Evolutionary conservation across 2,888 invertebrate genomes (phyloP).

Genomic region (Eupithecia subfuscata): DNA sequence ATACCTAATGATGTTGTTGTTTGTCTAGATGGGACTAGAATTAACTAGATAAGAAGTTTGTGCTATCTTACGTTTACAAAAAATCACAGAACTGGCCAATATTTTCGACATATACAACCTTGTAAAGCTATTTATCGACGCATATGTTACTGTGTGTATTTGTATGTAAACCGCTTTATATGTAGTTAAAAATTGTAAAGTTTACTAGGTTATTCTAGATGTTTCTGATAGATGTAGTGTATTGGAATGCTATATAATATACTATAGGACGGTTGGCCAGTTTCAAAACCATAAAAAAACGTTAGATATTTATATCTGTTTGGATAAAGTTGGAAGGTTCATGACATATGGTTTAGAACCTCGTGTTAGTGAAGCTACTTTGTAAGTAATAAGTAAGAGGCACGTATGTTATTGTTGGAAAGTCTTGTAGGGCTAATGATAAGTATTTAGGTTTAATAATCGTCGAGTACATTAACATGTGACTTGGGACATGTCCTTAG

Average conservation of each 20-base stretch:
- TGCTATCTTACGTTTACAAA: conserved; percentile 58
- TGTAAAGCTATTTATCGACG: conserved; percentile 50
- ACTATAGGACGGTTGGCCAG: conserved; percentile 53
- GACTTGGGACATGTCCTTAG: background rate
- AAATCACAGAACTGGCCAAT: conserved; percentile 60
- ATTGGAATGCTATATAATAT: conserved; percentile 43
- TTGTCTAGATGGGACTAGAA: conserved; percentile 59
- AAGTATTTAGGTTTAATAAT: conserved; percentile 33
- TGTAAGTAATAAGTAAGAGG: conserved; percentile 35
- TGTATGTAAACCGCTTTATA: conserved; percentile 70
- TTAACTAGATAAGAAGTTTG: conserved; percentile 55
- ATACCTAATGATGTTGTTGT: conserved; percentile 63
- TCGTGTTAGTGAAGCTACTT: conserved; percentile 35
- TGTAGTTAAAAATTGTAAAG: conserved; percentile 71
- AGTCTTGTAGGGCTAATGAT: conserved; percentile 43
- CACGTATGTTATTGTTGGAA: conserved; percentile 49
- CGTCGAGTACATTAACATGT: conserved; percentile 33
- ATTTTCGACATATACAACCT: conserved; percentile 56
- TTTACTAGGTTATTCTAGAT: conserved; percentile 60
- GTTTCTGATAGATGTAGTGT: conserved; percentile 58
- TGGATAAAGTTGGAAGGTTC: conserved; percentile 17
- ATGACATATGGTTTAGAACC: conserved; percentile 39
- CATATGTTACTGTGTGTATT: conserved; percentile 64
- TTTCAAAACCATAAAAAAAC: conserved; percentile 35
- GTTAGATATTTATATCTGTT: conserved; percentile 22